Evolutionary conservation across 2,113 vertebrate genomes (phyloP).

Genomic region (Capreolus pygargus): DNA sequence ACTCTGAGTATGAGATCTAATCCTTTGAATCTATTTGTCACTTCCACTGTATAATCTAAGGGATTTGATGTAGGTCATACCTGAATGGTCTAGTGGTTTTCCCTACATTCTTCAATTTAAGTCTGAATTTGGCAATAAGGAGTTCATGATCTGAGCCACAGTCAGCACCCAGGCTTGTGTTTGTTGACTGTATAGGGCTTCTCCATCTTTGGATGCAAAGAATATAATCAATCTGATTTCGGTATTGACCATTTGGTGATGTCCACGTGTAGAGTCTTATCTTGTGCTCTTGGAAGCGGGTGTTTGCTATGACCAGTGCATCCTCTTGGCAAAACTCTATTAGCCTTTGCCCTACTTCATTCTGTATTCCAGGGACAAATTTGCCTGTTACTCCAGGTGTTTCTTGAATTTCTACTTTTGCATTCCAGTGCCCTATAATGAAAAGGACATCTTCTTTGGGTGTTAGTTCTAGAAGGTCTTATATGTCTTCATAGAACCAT

Average conservation of each 20-base stretch:
- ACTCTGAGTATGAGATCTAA: background rate
- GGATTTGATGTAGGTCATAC: background rate
- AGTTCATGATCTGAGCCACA: background rate
- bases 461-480: background rate
- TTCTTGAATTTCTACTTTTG: background rate
- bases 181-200: background rate
- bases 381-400: background rate
- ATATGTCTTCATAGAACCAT: background rate
- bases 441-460: background rate
- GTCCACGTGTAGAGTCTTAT: background rate
- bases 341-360: background rate
- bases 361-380: background rate
- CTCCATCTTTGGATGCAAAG: background rate
- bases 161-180: background rate
- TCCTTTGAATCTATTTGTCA: background rate
- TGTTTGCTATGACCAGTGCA: background rate
- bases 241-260: background rate
- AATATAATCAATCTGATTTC: background rate
- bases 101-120: background rate
- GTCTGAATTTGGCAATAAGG: background rate
- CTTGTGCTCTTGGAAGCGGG: background rate
- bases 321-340: background rate
- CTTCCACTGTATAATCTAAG: background rate
- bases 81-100: background rate
- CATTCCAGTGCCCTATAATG: background rate